phyloP scores from a whole-genome alignment of 2,113 vertebrate genomes.

The Illadopsis cleaveri region DNA sequence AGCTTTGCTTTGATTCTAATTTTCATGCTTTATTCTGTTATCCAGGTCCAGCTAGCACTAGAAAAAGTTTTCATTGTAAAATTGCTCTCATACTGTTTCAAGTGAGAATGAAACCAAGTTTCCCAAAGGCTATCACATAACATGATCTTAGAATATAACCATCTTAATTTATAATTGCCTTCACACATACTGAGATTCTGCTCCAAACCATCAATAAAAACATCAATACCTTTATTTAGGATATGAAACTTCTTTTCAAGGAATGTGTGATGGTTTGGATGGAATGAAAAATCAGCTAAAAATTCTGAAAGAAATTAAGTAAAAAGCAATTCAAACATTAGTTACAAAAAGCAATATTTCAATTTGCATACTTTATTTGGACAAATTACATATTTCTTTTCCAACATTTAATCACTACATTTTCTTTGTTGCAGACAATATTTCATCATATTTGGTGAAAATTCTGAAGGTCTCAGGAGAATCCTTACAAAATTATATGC shows the following conservation, averaged over 20 bases:
- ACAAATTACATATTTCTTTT: not conserved
- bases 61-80: not conserved
- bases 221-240: not conserved
- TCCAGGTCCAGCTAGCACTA: not conserved
- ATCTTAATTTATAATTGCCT: not conserved
- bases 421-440: not conserved
- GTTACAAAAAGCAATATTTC: not conserved
- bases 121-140: not conserved
- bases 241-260: not conserved
- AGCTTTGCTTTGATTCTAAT: constrained; percentile 14
- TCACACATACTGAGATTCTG: not conserved
- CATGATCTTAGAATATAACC: not conserved
- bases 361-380: not conserved
- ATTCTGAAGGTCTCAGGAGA: not conserved
- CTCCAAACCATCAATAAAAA: not conserved
- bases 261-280: not conserved
- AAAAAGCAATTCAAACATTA: not conserved
- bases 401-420: not conserved
- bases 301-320: not conserved
- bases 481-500: not conserved
- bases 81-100: not conserved
- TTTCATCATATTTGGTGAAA: not conserved
- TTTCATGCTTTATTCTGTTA: not conserved
- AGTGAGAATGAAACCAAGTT: not conserved
- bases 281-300: not conserved